Evolutionary conservation across 2,888 invertebrate species (phyloP), one percentile per base, ranked within the genome.

Genomic region (Drosophila villosipedis): DNA sequence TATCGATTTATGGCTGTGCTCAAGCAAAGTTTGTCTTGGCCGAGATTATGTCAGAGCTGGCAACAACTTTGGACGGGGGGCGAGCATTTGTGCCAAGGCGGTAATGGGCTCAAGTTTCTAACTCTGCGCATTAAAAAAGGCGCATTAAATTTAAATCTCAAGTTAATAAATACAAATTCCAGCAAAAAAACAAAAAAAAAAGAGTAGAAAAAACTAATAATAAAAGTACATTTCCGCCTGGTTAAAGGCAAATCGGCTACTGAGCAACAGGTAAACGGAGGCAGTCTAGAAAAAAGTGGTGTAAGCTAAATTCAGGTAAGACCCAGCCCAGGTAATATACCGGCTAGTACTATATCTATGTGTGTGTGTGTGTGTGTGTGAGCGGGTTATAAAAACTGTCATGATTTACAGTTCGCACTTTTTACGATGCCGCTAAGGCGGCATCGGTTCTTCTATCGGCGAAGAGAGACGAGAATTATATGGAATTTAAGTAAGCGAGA

Each of bases 351-450:
- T 47, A 4, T 7, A 6, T 10, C 10, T 25, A n/a, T 53, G 22
- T 49, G 14, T 54, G n/a, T n/a, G 55, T 14, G n/a, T 39, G 1
- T n/a, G 30, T 47, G 50, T 68, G 49, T 33, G 58, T 57, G 74
- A 76, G 74, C 64, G 73, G 84, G 87, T 82, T 80, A 73, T 86
- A 86, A 87, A 87, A 89, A 83, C 84, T 82, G 87, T 90, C 87
- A 83, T 90, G 87, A 87, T 87, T 87, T 87, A 87, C 90, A 87
- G 90, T 86, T 86, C 72, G 87, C 89, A 86, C 78, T 89, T 86
- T 87, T 90, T 83, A 90, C 90, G 90, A 87, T 84, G 79, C 72
- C 79, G 80, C 80, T 60, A 31, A 58, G 41, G n/a, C 57, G 30
- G 57, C 39, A 30, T 59, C 39, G 31, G 39, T 49, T 74, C 66